Base-by-base conservation (phyloP, 1,140 invertebrate genomes). In the Catajapyx aquilonaris region DNA sequence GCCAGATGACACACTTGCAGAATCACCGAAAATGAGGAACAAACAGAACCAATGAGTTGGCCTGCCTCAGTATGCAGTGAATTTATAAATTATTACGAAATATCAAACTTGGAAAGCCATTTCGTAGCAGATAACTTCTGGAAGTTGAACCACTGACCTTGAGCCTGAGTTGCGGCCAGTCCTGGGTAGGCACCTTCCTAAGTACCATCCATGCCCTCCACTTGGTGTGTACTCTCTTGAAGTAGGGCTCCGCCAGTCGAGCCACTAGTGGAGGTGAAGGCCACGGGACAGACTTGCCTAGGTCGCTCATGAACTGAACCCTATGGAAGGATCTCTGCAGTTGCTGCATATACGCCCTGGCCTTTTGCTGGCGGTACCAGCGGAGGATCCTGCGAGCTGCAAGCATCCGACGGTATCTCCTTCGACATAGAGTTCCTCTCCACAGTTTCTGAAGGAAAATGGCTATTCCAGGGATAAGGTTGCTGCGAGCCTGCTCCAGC, bases 381-480 rank as follows among this genome's bases (percentile, higher is more conserved):
- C 69, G 61, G 56, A 81, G 77, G 46, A 96, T 93, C 22, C 61
- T 49, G 31, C 80, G 57, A 0, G 81, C 76, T 1, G 93, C 90
- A 53, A 73, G 72, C 68, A 95, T 76, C 54, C 74, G 73, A 48
- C 76, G 74, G 54, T 81, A 93, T 32, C 71, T 66, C 49, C 68
- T 65, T 9, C 90, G 59, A 2, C 81, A 85, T 17, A 85, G 45
- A 31, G 71, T 66, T 36, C 87, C 91, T 44, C 88, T 65, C 72
- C 85, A 88, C 55, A 85, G 77, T 61, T 94, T 96, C 64, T 97
- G 91, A 37, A 97, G 60, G 42, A 94, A 66, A 7, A 85, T 70
- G 20, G 90, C 84, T 46, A 97, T 88, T 28, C 73, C 71, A 0
- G 87, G 87, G 33, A 96, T 78, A 42, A 83, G 66, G 38, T 76